Percentiles rank a stretch among this genome's conserved stretches.
These are phyloP conservation scores for Lypha dubia DNA, from an alignment of 2,888 invertebrate species.

Conservation along the genomic window DNA sequence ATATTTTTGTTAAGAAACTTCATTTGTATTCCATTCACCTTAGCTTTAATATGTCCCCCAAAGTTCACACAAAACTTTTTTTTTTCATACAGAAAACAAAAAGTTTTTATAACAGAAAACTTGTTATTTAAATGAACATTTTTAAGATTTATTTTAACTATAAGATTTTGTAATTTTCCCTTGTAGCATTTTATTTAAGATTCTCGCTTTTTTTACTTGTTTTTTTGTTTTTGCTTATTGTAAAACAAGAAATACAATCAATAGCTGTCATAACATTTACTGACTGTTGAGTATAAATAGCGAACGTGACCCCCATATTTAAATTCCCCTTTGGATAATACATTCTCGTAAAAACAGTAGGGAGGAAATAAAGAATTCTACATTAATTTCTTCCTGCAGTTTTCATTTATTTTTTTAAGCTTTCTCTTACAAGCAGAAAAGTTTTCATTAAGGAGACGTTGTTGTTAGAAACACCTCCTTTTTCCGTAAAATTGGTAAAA, in stretches of 20 bases:
- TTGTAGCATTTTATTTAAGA: not conserved
- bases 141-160: not conserved
- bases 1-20: not conserved
- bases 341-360: too few relatives aligned
- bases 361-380: not conserved
- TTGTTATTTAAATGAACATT: not conserved
- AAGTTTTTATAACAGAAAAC: not conserved
- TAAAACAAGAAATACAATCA: constrained; percentile 37
- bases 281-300: constrained; percentile 58
- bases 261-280: constrained; percentile 57
- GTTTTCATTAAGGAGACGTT: constrained; percentile 3
- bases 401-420: not conserved
- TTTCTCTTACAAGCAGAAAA: not conserved
- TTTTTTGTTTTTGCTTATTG: not conserved
- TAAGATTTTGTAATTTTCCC: not conserved
- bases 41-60: not conserved
- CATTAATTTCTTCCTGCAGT: not conserved
- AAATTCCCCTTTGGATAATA: not conserved
- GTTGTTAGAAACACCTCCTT: not conserved
- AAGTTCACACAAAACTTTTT: not conserved
- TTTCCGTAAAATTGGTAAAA: not conserved
- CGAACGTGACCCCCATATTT: constrained; percentile 57
- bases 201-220: not conserved
- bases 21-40: not conserved
- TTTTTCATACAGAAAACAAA: not conserved